Percentiles rank a stretch among this genome's conserved stretches.
These are phyloP conservation scores for Sebastes steindachneri DNA, from an alignment of 2,797 vertebrate species.

Conservation along the genomic window DNA sequence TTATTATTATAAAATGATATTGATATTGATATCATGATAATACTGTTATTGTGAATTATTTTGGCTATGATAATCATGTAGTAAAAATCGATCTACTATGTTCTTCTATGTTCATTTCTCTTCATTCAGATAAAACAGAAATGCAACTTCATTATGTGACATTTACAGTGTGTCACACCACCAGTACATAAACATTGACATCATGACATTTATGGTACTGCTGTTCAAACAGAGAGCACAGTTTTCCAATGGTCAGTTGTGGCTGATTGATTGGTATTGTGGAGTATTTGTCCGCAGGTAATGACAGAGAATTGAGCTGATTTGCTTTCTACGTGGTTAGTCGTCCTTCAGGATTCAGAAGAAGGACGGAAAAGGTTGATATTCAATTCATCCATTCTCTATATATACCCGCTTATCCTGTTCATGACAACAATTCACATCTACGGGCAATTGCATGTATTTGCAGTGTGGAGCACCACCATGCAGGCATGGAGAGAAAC, in stretches of 20 bases:
- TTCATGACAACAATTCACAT: too few relatives aligned
- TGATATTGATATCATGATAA: not conserved
- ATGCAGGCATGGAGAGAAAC: too few relatives aligned
- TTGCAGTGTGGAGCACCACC: too few relatives aligned
- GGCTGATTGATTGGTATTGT: not conserved
- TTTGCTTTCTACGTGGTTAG: not conserved
- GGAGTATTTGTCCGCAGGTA: not conserved
- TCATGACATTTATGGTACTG: not conserved
- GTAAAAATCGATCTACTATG: too few relatives aligned
- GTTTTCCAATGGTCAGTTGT: slow-evolving; percentile 14
- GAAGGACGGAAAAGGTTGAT: not conserved
- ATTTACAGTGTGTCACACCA: not conserved
- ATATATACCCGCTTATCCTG: too few relatives aligned
- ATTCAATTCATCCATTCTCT: not conserved
- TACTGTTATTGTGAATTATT: not conserved
- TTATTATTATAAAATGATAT: not conserved
- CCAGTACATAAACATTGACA: not conserved
- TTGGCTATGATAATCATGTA: not conserved
- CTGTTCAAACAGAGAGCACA: not conserved
- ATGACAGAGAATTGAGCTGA: not conserved
- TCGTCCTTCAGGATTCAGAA: not conserved
- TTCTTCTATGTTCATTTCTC: not conserved
- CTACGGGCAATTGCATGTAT: too few relatives aligned
- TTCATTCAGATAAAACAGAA: not conserved
- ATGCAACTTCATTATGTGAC: not conserved